Conservation (phyloP, 2,888 invertebrate species). For the Drosophila longiperda region DNA sequence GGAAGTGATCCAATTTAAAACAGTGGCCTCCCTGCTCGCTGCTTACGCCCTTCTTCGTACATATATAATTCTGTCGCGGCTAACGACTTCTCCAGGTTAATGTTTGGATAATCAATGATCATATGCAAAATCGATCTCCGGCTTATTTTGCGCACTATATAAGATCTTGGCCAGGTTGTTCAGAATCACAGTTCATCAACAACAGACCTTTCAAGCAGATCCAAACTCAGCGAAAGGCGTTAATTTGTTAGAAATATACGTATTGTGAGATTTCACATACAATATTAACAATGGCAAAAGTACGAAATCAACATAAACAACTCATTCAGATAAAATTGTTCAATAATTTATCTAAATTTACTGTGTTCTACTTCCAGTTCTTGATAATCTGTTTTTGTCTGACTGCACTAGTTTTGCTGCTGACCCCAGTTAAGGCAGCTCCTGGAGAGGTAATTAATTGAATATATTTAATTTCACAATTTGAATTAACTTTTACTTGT, state of each 20-base stretch:
- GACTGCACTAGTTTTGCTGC: slow-evolving; percentile 32
- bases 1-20: not conserved
- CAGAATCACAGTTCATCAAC: slow-evolving; percentile 57
- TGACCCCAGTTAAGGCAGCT: slow-evolving; percentile 28
- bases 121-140: slow-evolving; percentile 71
- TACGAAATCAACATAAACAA: slow-evolving; percentile 27
- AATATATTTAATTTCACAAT: not conserved
- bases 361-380: slow-evolving; percentile 53
- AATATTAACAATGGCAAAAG: slow-evolving; percentile 65
- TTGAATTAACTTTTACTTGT: not conserved
- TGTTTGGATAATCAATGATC: slow-evolving; percentile 74
- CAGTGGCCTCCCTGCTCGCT: not conserved
- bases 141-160: slow-evolving; percentile 59
- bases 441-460: slow-evolving; percentile 55
- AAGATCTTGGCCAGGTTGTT: slow-evolving; percentile 48
- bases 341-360: slow-evolving; percentile 15
- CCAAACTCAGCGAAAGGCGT: slow-evolving; percentile 53
- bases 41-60: not conserved
- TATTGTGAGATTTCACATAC: slow-evolving; percentile 59
- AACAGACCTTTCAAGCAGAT: slow-evolving; percentile 49
- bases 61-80: slow-evolving; percentile 31
- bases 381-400: slow-evolving; percentile 27
- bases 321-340: not conserved
- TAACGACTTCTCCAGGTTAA: slow-evolving; percentile 69
- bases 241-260: slow-evolving; percentile 53